A percentile compares a stretch with the other conserved stretches of the same genome.
Evolutionary conservation across 2,113 vertebrate genomes (phyloP).

Genomic region (Cnemophilus loriae): DNA sequence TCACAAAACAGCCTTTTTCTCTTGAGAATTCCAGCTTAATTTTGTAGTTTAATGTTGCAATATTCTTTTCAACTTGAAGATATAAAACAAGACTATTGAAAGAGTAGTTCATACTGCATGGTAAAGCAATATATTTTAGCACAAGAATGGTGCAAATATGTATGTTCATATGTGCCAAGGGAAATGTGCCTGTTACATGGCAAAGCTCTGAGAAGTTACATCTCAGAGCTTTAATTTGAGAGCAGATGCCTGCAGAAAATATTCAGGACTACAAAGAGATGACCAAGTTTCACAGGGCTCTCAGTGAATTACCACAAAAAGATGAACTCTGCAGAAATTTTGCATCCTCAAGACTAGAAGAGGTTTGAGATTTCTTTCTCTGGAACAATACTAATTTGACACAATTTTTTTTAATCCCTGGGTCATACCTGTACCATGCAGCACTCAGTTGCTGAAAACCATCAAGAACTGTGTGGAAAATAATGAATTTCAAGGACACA

Average conservation of each 20-base stretch:
- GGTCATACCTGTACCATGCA: not conserved
- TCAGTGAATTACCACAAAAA: not conserved
- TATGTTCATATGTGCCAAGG: not conserved
- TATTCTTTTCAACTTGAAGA: not conserved
- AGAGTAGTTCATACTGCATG: not conserved
- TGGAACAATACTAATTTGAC: not conserved
- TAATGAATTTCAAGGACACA: not conserved
- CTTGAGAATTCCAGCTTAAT: not conserved
- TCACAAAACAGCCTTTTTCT: not conserved
- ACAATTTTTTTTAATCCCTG: not conserved
- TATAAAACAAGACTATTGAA: not conserved
- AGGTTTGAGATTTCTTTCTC: not conserved
- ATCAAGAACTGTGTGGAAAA: not conserved
- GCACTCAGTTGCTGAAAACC: not conserved
- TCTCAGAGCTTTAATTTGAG: not conserved
- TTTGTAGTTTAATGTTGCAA: not conserved
- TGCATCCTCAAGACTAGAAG: not conserved
- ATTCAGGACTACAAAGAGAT: not conserved
- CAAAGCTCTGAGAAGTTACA: not conserved
- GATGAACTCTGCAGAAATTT: not conserved
- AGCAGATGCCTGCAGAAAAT: not conserved
- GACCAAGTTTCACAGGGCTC: rapidly evolving
- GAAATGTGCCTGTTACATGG: not conserved
- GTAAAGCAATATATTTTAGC: not conserved
- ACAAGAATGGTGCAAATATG: not conserved